These are phyloP conservation scores for Orthosia cruda DNA, from an alignment of 2,888 invertebrate species.

Conservation along the genomic window DNA sequence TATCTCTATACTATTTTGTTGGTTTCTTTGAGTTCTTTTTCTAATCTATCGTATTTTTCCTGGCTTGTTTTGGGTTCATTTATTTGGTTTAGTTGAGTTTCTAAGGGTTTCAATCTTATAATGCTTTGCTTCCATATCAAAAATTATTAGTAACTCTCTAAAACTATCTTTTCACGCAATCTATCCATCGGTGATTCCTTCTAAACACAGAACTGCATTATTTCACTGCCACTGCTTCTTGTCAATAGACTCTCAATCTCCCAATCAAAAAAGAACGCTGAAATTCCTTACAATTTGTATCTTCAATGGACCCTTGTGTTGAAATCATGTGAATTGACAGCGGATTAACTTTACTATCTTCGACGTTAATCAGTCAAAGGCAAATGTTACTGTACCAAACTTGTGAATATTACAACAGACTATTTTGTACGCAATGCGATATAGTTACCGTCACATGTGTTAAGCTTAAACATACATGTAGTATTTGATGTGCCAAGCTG, in stretches of 20 bases:
- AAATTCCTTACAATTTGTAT: too few species aligned
- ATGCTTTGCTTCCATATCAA: background rate
- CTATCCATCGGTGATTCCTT: background rate
- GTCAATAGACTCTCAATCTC: background rate
- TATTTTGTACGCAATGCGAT: constrained; percentile 37
- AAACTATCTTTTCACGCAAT: background rate
- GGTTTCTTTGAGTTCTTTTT: too few species aligned
- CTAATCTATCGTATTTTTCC: too few species aligned
- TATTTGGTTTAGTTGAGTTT: too few species aligned
- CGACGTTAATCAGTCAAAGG: constrained; percentile 24
- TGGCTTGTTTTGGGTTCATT: too few species aligned
- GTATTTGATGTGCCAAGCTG: constrained; percentile 43
- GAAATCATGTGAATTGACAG: background rate
- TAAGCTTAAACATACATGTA: constrained; percentile 28
- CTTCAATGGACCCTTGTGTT: too few species aligned
- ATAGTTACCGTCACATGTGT: constrained; percentile 17
- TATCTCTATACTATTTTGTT: too few species aligned
- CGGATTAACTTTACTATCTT: too few species aligned
- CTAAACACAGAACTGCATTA: background rate
- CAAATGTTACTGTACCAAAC: background rate
- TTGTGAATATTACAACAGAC: constrained; percentile 10
- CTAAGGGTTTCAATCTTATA: too few species aligned
- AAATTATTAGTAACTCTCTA: background rate
- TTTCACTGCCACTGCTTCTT: background rate
- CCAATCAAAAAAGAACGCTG: too few species aligned